Conservation (phyloP, 2,888 invertebrate species). For the Chrysolina haemoptera region DNA sequence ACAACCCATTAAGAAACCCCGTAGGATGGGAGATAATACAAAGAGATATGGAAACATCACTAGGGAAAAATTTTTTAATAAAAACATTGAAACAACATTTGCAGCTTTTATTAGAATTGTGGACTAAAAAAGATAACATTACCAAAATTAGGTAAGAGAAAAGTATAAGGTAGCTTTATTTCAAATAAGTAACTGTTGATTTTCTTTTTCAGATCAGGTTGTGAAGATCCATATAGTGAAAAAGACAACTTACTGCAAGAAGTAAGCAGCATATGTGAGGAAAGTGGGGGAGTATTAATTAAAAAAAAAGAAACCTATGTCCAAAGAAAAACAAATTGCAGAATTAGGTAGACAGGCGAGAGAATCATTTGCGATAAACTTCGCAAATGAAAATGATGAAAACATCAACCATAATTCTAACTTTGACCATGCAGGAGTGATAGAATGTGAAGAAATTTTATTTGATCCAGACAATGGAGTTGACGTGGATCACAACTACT, state of each 20-base stretch:
- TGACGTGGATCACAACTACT: slow-evolving; percentile 1
- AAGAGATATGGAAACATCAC: slow-evolving; percentile 18
- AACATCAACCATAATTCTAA: neutral
- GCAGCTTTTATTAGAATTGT: slow-evolving; percentile 27
- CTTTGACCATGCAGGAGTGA: neutral
- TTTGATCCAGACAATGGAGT: slow-evolving; percentile 9
- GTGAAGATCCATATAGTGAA: slow-evolving; percentile 29
- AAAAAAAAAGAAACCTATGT: neutral
- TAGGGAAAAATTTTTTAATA: slow-evolving; percentile 9
- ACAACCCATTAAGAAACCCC: slow-evolving; percentile 31
- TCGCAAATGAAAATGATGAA: slow-evolving; percentile 19
- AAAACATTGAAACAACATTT: slow-evolving; percentile 30
- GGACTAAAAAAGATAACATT: slow-evolving; percentile 8
- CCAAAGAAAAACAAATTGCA: slow-evolving; percentile 25
- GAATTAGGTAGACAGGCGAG: slow-evolving; percentile 31
- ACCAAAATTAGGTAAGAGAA: slow-evolving; percentile 28
- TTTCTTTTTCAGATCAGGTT: slow-evolving; percentile 28
- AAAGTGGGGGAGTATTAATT: slow-evolving; percentile 15
- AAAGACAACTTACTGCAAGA: slow-evolving; percentile 30
- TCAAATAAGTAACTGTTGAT: slow-evolving; percentile 14
- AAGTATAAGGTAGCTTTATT: slow-evolving; percentile 17
- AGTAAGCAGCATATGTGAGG: slow-evolving; percentile 27
- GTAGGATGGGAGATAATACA: slow-evolving; percentile 26
- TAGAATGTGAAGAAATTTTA: slow-evolving; percentile 10
- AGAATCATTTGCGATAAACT: slow-evolving; percentile 23